These are phyloP conservation scores for Proctacanthus coquilletti DNA, from an alignment of 1,140 invertebrate species.

Conservation along the genomic window DNA sequence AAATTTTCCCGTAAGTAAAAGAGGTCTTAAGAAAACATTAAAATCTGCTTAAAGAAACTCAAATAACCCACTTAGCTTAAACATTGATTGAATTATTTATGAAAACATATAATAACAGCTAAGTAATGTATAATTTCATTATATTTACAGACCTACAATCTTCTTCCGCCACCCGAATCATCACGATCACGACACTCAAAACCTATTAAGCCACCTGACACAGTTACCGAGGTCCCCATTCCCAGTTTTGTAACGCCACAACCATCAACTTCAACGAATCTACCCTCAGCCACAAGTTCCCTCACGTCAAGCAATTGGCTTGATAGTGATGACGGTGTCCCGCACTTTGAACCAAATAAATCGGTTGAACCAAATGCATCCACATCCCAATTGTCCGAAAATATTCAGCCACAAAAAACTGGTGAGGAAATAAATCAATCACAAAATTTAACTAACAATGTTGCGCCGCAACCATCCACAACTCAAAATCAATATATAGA, in stretches of 20 bases:
- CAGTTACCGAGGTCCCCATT: not conserved
- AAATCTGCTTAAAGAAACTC: no score
- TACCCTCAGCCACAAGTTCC: conserved; percentile 6
- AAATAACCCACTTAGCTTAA: no score
- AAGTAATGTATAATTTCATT: conserved; percentile 1
- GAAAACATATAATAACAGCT: conserved; percentile 15
- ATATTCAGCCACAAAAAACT: not conserved
- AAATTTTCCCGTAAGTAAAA: conserved; percentile 37
- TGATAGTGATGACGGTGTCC: conserved; percentile 20
- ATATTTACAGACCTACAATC: conserved; percentile 31
- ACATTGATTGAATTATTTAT: conserved; percentile 14
- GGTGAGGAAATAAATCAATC: not conserved
- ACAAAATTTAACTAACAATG: not conserved
- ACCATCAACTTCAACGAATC: not conserved
- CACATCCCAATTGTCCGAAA: conserved; percentile 19
- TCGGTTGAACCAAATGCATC: conserved; percentile 18
- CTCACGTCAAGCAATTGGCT: conserved; percentile 13
- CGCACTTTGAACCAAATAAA: conserved; percentile 24
- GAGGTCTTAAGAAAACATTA: not conserved
- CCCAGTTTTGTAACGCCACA: not conserved
- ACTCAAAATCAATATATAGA: conserved; percentile 45
- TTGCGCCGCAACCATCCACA: not conserved
- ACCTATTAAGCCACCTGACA: conserved; percentile 11
- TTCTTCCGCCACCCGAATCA: conserved; percentile 43
- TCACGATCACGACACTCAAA: conserved; percentile 25